Evolutionary conservation across 2,888 invertebrate genomes (phyloP), one percentile per base, ranked within the genome.

Genomic region (Melanotus villosus): DNA sequence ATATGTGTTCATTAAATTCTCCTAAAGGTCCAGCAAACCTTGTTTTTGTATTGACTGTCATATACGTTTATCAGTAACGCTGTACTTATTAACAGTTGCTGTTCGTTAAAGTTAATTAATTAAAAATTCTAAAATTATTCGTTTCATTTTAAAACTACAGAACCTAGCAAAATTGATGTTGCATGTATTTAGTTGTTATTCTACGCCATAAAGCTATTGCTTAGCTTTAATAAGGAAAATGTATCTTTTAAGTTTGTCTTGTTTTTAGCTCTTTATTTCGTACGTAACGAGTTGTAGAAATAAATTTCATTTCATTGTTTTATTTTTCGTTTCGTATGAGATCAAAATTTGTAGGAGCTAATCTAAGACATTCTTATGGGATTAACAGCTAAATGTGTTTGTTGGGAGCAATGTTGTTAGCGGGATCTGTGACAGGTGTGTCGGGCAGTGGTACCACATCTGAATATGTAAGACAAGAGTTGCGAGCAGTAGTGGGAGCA

Each of bases 391-490:
- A 43, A 34, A 41, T 60, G 30, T 50, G 65, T 58, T 45, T 57
- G 41, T 71, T 43, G 65, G 47, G 43, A 65, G 65, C 71, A 50
- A 58, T 68, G 65, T 71, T 71, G 68, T 65, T 68, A 71, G 71
- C 68, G 41, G 26, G 58, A 70, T 73, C 63, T 72, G 66, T 71
- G 63, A 70, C 76, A 83, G 84, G 86, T 87, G 90, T 89, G 79
- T 85, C 85, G 68, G 86, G 88, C 87, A 80, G 89, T 88, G 80
- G 90, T 83, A 90, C 91, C 69, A 83, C 85, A 26, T 94, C 95
- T 57, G 96, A 96, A 86, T 96, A 93, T 86, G 96, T 97, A 77
- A 91, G 96, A 80, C 95, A 97, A 86, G 96, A 96, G 86, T 87
- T 97, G 80, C 89, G 96, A 77, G 95, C 95, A 54, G 92, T 94